Evolutionary conservation across 2,888 invertebrate species (phyloP).

Genomic region (Pelosia muscerda): DNA sequence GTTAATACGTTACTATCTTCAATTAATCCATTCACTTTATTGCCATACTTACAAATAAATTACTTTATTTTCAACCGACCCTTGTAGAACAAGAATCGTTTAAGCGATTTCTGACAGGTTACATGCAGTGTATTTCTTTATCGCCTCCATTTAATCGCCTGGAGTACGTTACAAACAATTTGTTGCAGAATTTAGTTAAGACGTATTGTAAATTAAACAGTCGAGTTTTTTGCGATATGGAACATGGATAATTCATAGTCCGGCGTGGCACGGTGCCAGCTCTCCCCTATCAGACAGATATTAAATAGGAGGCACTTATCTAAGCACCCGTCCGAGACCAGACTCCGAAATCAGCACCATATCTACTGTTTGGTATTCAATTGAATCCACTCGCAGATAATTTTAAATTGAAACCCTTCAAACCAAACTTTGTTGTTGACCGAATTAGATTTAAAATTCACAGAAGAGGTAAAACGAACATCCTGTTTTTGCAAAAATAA

Average conservation of each 20-base stretch:
- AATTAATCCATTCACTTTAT: background rate
- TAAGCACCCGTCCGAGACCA: conserved; percentile 63
- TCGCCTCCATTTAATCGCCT: conserved; percentile 27
- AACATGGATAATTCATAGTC: conserved; percentile 53
- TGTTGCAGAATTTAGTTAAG: background rate
- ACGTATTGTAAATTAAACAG: background rate
- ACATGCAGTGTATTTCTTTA: conserved; percentile 31
- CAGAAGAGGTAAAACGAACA: conserved; percentile 21
- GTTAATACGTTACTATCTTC: background rate
- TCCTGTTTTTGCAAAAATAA: conserved; percentile 26
- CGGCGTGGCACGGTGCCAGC: conserved; percentile 67
- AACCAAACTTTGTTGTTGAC: conserved; percentile 22
- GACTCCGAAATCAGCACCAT: conserved; percentile 72
- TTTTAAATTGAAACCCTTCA: conserved; percentile 54
- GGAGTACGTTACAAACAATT: conserved; percentile 7
- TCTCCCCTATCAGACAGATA: conserved; percentile 60
- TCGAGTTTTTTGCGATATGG: conserved; percentile 22
- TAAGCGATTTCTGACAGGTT: conserved; percentile 10
- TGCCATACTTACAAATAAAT: background rate
- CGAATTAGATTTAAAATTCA: conserved; percentile 17
- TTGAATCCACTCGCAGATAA: conserved; percentile 62
- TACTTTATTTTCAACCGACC: background rate
- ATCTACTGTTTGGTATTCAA: conserved; percentile 69
- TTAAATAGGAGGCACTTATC: conserved; percentile 80
- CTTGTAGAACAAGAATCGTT: conserved; percentile 1